phyloP scores from a whole-genome alignment of 2,113 vertebrate species.

The Urocynchramus pylzowi region DNA sequence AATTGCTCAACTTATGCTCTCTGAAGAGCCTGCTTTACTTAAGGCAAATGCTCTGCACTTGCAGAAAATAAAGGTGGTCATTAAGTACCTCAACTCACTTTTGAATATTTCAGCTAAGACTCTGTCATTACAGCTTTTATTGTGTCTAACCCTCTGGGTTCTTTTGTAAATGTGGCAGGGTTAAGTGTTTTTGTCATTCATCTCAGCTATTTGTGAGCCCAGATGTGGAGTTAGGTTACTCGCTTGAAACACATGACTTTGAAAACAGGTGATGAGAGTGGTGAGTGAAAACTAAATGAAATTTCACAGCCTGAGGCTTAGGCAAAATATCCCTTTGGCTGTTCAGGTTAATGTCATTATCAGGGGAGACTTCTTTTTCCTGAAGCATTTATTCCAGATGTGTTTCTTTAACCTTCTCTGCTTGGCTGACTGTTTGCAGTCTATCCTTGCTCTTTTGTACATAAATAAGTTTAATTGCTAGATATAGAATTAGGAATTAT shows the following conservation, averaged over 20 bases:
- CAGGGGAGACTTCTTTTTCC: neutral
- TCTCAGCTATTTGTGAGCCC: neutral
- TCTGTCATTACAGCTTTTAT: neutral
- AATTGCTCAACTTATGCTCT: constrained; percentile 35
- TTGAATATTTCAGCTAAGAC: neutral
- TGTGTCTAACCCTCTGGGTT: neutral
- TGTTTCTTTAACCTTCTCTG: neutral
- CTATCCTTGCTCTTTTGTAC: neutral
- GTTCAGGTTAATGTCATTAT: neutral
- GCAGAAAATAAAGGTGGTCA: neutral
- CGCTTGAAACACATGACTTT: neutral
- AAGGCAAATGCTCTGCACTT: neutral
- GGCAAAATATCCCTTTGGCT: neutral
- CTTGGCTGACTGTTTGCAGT: neutral
- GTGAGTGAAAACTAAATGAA: neutral
- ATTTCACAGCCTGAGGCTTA: neutral
- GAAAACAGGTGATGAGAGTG: neutral
- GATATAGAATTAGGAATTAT: neutral
- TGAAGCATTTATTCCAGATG: neutral
- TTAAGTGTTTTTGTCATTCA: neutral
- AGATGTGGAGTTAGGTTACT: neutral
- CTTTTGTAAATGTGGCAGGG: neutral
- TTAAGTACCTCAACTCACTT: neutral
- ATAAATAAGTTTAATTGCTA: neutral
- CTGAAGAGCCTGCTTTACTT: neutral